Evolutionary conservation across 2,888 invertebrate genomes (phyloP), one percentile per base, ranked within the genome.

Genomic region (Mactromeris polynyma): DNA sequence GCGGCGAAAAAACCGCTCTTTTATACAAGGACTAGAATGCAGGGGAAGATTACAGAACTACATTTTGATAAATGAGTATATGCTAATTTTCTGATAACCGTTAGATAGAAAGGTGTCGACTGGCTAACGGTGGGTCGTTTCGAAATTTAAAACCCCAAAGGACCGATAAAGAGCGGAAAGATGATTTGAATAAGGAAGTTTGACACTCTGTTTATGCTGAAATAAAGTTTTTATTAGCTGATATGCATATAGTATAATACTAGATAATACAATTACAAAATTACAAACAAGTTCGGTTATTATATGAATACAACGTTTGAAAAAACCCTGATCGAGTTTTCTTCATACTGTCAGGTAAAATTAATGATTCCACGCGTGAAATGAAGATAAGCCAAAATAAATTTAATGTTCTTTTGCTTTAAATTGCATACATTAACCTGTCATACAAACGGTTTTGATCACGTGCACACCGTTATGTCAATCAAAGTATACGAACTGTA

Each of bases 21-120:
- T 73, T 73, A 33, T 19, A 73, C 77, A 77, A 51, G 40, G 64
- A 69, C 54, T 78, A 36, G 73, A 87, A 42, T 46, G 83, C 78
- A 69, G 46, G 42, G 33, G 42, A 83, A 81, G 81, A 69, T 38
- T 81, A 89, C 88, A 81, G 83, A 87, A 89, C 89, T 90, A 90
- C 90, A 85, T 83, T 73, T 88, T 90, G 90, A 90, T 88, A 86
- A 89, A 90, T 90, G 88, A 85, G 69, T 69, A 46, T 90, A 90
- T 90, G 90, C 86, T 86, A 90, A 90, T 90, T 86, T 85, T 9
- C 42, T 58, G 87, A 88, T 88, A 88, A 89, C 58, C 78, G 58
- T 81, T 80, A 81, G 87, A 88, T 88, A 88, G 46, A 36, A 33
- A 21, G 83, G 86, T 83, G 73, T 89, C 54, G 80, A 40, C 58